Evolutionary conservation across 2,888 invertebrate species (phyloP).

Genomic region (Caenorhabditis panamensis): DNA sequence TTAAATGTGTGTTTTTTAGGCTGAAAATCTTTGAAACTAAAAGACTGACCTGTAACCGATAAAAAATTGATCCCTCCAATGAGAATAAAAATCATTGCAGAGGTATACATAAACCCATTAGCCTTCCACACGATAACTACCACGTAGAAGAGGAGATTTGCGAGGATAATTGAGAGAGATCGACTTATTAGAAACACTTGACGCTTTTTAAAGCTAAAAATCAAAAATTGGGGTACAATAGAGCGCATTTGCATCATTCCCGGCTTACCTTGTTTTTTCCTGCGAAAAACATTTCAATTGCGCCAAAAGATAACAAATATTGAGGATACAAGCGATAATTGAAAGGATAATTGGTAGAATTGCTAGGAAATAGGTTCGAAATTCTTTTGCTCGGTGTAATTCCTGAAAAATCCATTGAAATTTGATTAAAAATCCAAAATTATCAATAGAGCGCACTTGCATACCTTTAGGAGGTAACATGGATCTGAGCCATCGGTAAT

Average conservation of each 20-base stretch:
- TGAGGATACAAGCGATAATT: slow-evolving; percentile 72
- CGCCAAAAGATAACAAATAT: slow-evolving; percentile 70
- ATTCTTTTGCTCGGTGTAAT: slow-evolving; percentile 78
- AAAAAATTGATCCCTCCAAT: slow-evolving; percentile 74
- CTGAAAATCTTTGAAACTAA: background rate
- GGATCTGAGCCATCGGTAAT: slow-evolving; percentile 56
- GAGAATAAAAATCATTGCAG: slow-evolving; percentile 76
- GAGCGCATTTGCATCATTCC: slow-evolving; percentile 2
- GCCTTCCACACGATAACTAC: slow-evolving; percentile 77
- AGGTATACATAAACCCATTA: slow-evolving; percentile 73
- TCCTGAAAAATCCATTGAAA: slow-evolving; percentile 54
- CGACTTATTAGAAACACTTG: slow-evolving; percentile 75
- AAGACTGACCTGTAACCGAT: slow-evolving; percentile 68
- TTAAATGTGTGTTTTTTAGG: background rate
- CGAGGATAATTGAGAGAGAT: slow-evolving; percentile 72
- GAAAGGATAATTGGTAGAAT: slow-evolving; percentile 77
- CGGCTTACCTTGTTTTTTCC: slow-evolving; percentile 62
- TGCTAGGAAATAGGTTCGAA: slow-evolving; percentile 77
- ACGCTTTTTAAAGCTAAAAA: slow-evolving; percentile 74
- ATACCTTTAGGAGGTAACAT: slow-evolving; percentile 60
- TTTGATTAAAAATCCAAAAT: background rate
- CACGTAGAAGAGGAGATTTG: slow-evolving; percentile 75
- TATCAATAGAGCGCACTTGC: slow-evolving; percentile 8
- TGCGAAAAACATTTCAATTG: slow-evolving; percentile 61
- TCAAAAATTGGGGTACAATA: background rate